Percentiles rank a stretch among this genome's conserved stretches.
Conservation (phyloP, 2,888 invertebrate genomes). For the Uloborus plumipes region DNA sequence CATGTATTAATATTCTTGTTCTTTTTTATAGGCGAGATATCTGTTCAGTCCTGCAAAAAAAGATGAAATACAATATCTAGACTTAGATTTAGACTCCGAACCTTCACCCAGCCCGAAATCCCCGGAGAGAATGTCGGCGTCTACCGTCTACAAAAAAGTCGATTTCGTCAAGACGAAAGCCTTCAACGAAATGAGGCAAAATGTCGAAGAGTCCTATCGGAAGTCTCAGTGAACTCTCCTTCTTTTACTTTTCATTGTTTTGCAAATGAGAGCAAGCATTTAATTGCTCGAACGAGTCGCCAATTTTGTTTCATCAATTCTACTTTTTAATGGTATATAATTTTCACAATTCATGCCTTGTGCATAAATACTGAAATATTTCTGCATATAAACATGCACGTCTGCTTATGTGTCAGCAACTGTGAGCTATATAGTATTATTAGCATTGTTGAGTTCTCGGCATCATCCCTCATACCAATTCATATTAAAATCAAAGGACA, state of each 20-base stretch:
- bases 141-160: constrained; percentile 88
- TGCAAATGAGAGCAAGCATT: no score
- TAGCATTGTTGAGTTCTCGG: no score
- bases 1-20: not conserved
- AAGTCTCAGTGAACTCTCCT: constrained; percentile 58
- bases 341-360: no score
- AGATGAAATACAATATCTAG: constrained; percentile 82
- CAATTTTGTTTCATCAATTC: no score
- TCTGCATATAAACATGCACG: no score
- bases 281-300: no score
- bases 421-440: no score
- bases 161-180: constrained; percentile 95
- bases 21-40: constrained; percentile 34
- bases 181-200: constrained; percentile 86
- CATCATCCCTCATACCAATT: no score
- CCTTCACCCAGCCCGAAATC: constrained; percentile 68
- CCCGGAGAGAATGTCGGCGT: constrained; percentile 67
- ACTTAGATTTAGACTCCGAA: constrained; percentile 82
- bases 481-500: no score
- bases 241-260: constrained; percentile 15
- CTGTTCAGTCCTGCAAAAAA: constrained; percentile 55
- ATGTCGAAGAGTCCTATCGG: constrained; percentile 77
- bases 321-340: no score
- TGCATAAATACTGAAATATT: no score
- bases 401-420: no score